Evolutionary conservation across 2,888 invertebrate genomes (phyloP), one percentile per base, ranked within the genome.

Genomic region (Sphaerophoria rueppellii): DNA sequence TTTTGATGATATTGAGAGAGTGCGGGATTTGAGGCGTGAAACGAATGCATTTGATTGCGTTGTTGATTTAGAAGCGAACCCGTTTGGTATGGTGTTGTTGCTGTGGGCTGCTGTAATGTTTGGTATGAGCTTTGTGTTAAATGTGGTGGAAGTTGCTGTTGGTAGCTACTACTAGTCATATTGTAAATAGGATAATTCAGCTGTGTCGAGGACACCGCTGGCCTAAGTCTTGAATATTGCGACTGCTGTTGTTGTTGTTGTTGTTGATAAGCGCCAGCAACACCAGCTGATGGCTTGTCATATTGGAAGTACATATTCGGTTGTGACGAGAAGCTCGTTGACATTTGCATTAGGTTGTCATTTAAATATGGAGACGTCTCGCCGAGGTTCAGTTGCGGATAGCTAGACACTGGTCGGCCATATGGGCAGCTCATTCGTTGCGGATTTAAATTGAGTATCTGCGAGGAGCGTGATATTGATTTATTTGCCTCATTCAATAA

Each of bases 381-480:
- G 54, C 90, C 90, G 43, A 89, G 89, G 88, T 91, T 91, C 70
- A 92, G 87, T 37, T 91, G 90, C 34, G 91, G 92, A 87, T 91
- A 92, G 81, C 91, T 92, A 77, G 91, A 91, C 58, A 91, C 89
- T 40, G 90, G 88, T 37, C 91, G 89, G 74, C 91, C 91, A 79
- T 90, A 85, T 86, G 90, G 91, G 69, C 88, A 88, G 24, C 89
- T 88, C 83, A 91, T 87, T 69, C 91, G 90, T 77, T 91, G 91
- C 35, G 91, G 90, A 81, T 90, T 90, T 69, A 90, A 87, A 87
- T 90, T 90, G 5, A 92, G 89, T 71, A 92, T 92, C 87, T 92
- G 92, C 52, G 91, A 90, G 85, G 92, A 92, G 58, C 92, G 90
- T 80, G 92, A 91, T 88, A 92, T 92, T 76, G 92, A 92, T 88